Conservation (phyloP, 2,888 invertebrate species). For the Ganaspis brasiliensis region DNA sequence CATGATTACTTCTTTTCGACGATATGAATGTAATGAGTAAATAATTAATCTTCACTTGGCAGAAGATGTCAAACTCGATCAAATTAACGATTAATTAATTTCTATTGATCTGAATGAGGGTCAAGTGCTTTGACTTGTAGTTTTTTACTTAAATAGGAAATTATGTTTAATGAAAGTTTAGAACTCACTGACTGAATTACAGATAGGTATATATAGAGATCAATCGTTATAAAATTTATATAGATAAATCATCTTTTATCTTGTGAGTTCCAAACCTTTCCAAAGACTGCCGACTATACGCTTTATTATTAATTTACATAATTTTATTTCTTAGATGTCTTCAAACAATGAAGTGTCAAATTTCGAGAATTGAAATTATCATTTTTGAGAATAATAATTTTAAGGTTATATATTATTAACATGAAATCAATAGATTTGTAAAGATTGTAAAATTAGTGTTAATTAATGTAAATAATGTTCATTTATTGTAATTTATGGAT, state of each 20-base stretch:
- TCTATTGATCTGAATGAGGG: slow-evolving; percentile 22
- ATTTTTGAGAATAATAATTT: neutral
- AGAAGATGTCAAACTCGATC: too few species aligned
- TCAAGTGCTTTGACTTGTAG: slow-evolving; percentile 18
- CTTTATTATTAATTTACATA: slow-evolving; percentile 50
- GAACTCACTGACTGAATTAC: slow-evolving; percentile 62
- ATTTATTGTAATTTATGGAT: too few species aligned
- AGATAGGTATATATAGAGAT: slow-evolving; percentile 36
- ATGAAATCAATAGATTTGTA: too few species aligned
- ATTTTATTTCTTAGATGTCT: neutral
- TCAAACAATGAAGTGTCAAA: neutral
- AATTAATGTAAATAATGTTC: too few species aligned
- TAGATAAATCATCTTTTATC: slow-evolving; percentile 41
- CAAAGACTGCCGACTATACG: slow-evolving; percentile 69
- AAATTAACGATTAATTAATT: too few species aligned
- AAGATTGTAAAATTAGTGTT: too few species aligned
- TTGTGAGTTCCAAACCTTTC: slow-evolving; percentile 63
- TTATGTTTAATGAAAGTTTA: slow-evolving; percentile 55
- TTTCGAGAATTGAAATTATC: neutral
- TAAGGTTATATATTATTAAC: too few species aligned
- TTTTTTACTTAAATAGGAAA: slow-evolving; percentile 52
- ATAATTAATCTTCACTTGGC: too few species aligned
- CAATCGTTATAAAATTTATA: neutral
- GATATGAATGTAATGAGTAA: too few species aligned
- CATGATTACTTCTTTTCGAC: too few species aligned